Percentiles rank a stretch among this genome's conserved stretches.
Conservation (phyloP, 2,888 invertebrate species). For the Saturnia pavonia region DNA sequence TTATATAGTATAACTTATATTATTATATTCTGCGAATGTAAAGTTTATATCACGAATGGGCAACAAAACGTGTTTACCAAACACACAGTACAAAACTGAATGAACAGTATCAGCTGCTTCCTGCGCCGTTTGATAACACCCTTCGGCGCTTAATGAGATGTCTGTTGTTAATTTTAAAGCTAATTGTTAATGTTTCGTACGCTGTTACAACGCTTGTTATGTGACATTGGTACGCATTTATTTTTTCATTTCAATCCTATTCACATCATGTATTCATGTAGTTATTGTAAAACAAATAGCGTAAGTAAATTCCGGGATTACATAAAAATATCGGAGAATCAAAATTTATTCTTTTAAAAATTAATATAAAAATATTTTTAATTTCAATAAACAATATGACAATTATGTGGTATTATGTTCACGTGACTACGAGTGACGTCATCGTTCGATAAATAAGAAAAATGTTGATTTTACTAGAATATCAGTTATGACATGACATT, state of each 20-base stretch:
- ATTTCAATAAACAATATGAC: too few relatives aligned
- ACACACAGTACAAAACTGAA: constrained; percentile 65
- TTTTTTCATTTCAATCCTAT: background rate
- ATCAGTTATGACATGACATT: too few relatives aligned
- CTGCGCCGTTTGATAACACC: constrained; percentile 64
- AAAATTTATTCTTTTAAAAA: too few relatives aligned
- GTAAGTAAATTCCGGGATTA: too few relatives aligned
- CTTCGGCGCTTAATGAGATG: constrained; percentile 46
- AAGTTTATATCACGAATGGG: background rate
- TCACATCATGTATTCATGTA: background rate
- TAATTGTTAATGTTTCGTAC: constrained; percentile 19
- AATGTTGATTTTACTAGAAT: too few relatives aligned
- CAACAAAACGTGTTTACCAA: constrained; percentile 54
- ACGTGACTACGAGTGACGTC: too few relatives aligned
- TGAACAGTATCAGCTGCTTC: constrained; percentile 63
- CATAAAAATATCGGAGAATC: too few relatives aligned
- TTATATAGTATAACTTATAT: too few relatives aligned
- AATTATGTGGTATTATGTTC: too few relatives aligned
- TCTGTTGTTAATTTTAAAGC: constrained; percentile 29
- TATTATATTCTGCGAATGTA: background rate
- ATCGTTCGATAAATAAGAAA: too few relatives aligned
- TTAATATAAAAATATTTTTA: too few relatives aligned
- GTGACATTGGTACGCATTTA: background rate
- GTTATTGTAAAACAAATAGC: background rate
- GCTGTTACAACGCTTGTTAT: background rate